Base-by-base conservation (phyloP, 2,888 invertebrate species). In the Barypeithes pellucidus region DNA sequence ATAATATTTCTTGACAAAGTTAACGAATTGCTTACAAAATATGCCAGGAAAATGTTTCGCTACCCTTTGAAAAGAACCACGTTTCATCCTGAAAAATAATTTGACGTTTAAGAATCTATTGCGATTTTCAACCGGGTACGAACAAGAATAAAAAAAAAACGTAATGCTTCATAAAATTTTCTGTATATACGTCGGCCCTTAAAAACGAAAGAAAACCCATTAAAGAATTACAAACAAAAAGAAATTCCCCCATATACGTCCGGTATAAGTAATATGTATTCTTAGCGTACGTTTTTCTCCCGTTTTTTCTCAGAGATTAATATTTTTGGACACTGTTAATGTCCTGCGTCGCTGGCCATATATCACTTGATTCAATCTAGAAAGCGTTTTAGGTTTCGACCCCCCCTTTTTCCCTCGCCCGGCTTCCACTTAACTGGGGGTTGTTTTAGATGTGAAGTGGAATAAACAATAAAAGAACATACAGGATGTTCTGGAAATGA, bases 291-390 rank as follows among this genome's bases (percentile, higher is more conserved):
- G 61, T 67, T 76, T 76, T 68, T 76, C 63, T 41, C 68, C 45
- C 60, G 65, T 69, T 73, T 73, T 72, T 76, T 61, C 78, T 85
- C 85, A 82, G 86, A 87, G 86, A 87, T 87, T 87, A 87, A 87
- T 87, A 87, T 87, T 87, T 87, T 86, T 80, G 86, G 87, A 87
- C 87, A 86, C 86, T 85, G 86, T 76, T 87, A 87, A 87, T 87
- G 86, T 86, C 84, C 84, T 84, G 85, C 86, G 86, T 87, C 87
- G 85, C 85, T 85, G 85, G 83, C 86, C 84, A 87, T 87, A 87
- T 86, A 87, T 87, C 87, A 87, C 86, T 86, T 85, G 86, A 86
- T 86, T 86, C 87, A 86, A 86, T 87, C 86, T 86, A 86, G 86
- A 84, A 81, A 84, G 83, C 86, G 86, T 86, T 86, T 87, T 87